Conservation (phyloP, 2,113 vertebrate genomes). For the Edolisoma coerulescens region DNA sequence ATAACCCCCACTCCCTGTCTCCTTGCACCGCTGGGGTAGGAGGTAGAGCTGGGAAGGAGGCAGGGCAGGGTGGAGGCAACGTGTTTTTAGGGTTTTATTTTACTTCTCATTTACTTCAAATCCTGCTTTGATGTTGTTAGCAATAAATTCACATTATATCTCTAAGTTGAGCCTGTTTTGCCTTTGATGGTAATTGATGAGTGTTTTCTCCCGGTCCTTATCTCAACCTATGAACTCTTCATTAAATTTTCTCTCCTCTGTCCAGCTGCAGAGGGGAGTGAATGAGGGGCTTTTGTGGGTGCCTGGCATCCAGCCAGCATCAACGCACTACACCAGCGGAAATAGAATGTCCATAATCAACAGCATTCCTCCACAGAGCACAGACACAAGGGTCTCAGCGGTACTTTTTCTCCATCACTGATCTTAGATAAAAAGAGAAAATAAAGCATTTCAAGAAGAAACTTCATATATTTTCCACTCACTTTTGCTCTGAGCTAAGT, state of each 20-base stretch:
- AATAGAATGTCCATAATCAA: not conserved
- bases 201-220: not conserved
- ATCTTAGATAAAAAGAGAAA: not conserved
- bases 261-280: not conserved
- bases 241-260: not conserved
- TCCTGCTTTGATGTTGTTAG: not conserved
- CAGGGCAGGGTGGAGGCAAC: not conserved
- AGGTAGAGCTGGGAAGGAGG: not conserved
- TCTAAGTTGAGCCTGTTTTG: not conserved
- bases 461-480: not conserved
- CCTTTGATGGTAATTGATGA: not conserved
- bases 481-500: not conserved
- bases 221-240: not conserved
- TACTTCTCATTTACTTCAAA: not conserved
- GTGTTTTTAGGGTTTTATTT: not conserved
- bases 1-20: not conserved
- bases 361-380: not conserved
- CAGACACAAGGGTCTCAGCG: not conserved
- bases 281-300: not conserved
- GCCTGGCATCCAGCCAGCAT: not conserved
- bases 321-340: not conserved
- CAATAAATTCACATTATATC: not conserved
- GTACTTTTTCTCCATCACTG: not conserved
- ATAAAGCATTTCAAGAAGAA: not conserved
- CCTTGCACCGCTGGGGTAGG: rapidly evolving